Evolutionary conservation across 1,140 invertebrate species (phyloP), one percentile per base, ranked within the genome.

Genomic region (Plodia interpunctella): DNA sequence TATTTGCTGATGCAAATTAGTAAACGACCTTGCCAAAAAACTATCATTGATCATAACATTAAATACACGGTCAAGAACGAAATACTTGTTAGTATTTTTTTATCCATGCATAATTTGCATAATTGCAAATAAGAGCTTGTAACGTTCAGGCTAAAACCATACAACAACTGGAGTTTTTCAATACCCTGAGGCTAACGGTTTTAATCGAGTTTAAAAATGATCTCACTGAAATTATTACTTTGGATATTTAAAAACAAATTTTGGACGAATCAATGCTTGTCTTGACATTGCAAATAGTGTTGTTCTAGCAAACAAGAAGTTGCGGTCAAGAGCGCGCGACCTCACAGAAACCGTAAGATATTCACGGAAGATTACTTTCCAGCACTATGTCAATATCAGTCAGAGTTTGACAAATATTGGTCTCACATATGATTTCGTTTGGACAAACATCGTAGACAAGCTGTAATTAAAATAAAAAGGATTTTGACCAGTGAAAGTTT

Each of bases 291-390:
- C 38, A 17, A 35, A 35, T 35, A 35, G 13, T 44, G 38, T 44
- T 44, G 10, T 5, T 44, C 10, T 10, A 44, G 13, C n/a, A 44
- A 44, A 44, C 55, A 72, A 76, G 74, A 62, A 75, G 66, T 68
- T 66, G 64, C 38, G 67, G 62, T 66, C 70, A 76, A 44, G 38
- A 44, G 38, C 13, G 38, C 38, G 10, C 15, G n/a, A 6, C 38
- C 38, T 44, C 38, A n/a, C 13, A 17, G 13, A 44, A 44, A 44
- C 38, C 38, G 51, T 53, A 21, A 25, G 51, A 15, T 51, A 59
- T 78, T 69, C 69, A 68, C 74, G 76, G 74, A 80, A 80, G 74
- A 78, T 76, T 70, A 82, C 83, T 84, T 84, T 84, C 83, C 65
- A 84, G 79, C 75, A 73, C 74, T 81, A 80, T 78, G 76, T 80